Percentiles rank a stretch among this genome's conserved stretches.
Evolutionary conservation across 2,888 invertebrate genomes (phyloP).

Genomic region (Dilophus febrilis): DNA sequence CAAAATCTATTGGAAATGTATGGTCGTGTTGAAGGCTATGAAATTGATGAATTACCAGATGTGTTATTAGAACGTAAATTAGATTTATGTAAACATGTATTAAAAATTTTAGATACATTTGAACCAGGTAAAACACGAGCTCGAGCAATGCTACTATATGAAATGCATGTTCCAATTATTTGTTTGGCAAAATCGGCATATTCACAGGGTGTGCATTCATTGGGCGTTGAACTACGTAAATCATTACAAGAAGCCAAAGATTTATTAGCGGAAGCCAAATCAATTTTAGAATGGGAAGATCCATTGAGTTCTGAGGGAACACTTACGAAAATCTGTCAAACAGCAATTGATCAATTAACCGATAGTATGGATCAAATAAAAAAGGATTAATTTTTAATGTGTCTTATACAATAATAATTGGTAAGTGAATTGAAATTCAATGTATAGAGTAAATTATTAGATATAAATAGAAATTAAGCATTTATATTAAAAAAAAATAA

Average conservation of each 20-base stretch:
- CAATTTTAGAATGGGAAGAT: slow-evolving; percentile 51
- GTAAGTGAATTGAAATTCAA: no score
- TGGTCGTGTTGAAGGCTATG: slow-evolving; percentile 55
- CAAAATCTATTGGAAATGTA: slow-evolving; percentile 61
- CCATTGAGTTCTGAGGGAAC: slow-evolving; percentile 23
- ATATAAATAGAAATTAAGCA: no score
- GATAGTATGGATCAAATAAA: no score
- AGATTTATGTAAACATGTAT: slow-evolving; percentile 49
- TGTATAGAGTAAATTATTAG: no score
- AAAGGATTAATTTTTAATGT: no score
- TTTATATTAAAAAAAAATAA: no score
- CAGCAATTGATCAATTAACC: not conserved
- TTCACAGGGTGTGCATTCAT: slow-evolving; percentile 38
- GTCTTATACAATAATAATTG: no score
- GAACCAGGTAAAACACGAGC: slow-evolving; percentile 63
- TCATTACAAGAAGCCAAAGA: slow-evolving; percentile 35
- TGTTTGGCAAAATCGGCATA: slow-evolving; percentile 49
- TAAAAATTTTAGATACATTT: slow-evolving; percentile 50
- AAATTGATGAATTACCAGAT: slow-evolving; percentile 53
- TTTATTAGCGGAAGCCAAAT: slow-evolving; percentile 43
- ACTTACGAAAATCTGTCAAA: slow-evolving; percentile 16
- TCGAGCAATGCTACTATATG: slow-evolving; percentile 63
- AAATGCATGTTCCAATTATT: slow-evolving; percentile 62
- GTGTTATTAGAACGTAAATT: slow-evolving; percentile 56
- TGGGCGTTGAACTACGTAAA: slow-evolving; percentile 12